Percentiles rank a stretch among this genome's conserved stretches.
Evolutionary conservation across 2,888 invertebrate species (phyloP).

Genomic region (Cataglyphis cursor): DNA sequence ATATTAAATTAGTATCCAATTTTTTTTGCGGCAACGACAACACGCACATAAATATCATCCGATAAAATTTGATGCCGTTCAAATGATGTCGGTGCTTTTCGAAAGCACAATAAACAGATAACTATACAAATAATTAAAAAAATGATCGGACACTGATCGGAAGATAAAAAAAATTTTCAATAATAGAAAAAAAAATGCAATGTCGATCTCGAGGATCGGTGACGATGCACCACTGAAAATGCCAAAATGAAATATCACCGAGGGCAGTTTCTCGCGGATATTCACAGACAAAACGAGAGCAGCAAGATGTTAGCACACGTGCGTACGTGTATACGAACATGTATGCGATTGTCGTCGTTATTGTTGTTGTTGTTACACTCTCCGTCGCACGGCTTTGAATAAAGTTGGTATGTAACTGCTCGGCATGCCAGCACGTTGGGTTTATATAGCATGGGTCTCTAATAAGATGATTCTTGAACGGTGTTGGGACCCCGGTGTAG

Average conservation of each 20-base stretch:
- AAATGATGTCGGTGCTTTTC: constrained; percentile 1
- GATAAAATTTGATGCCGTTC: background rate
- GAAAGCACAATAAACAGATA: constrained; percentile 8
- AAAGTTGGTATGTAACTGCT: constrained; percentile 84
- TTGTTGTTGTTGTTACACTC: constrained; percentile 65
- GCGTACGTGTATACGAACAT: constrained; percentile 29
- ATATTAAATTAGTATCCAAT: background rate
- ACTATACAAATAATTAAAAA: background rate
- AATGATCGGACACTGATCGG: constrained; percentile 5
- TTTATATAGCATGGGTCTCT: constrained; percentile 86
- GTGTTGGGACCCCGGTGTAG: constrained; percentile 65
- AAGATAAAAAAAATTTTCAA: background rate
- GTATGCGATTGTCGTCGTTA: constrained; percentile 16
- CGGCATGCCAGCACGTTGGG: constrained; percentile 83
- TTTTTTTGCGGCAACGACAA: background rate
- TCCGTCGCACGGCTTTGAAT: constrained; percentile 77
- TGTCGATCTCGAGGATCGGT: background rate
- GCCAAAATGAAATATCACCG: constrained; percentile 48
- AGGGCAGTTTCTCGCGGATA: constrained; percentile 22
- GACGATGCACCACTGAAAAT: background rate
- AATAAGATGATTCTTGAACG: constrained; percentile 85
- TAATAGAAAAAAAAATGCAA: background rate
- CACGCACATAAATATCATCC: background rate
- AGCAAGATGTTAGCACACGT: constrained; percentile 26
- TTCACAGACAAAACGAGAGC: constrained; percentile 51